These are phyloP conservation scores for Syngnathus rostellatus DNA, from an alignment of 2,797 vertebrate species.

Conservation along the genomic window DNA sequence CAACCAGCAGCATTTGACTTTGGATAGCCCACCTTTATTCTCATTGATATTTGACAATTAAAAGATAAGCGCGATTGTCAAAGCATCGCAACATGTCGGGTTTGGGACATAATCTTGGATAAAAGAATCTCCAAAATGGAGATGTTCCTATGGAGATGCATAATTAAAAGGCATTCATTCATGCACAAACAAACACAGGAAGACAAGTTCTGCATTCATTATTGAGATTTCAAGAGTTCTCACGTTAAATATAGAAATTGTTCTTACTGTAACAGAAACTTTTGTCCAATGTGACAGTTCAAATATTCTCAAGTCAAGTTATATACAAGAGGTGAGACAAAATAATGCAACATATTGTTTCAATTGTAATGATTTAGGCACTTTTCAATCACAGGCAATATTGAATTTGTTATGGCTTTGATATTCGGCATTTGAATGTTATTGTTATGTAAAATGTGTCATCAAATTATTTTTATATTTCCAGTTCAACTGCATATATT, in stretches of 20 bases:
- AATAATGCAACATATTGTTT: background rate
- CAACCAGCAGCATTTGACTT: background rate
- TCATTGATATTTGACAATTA: background rate
- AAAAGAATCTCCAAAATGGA: background rate
- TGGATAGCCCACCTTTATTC: background rate
- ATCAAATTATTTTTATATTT: background rate
- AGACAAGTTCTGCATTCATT: background rate
- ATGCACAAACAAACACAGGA: constrained; percentile 1
- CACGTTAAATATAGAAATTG: background rate
- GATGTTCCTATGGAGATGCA: background rate
- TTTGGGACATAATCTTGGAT: background rate
- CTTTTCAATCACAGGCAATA: background rate
- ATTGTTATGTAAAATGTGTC: background rate
- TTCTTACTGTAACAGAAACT: background rate
- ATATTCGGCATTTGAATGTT: background rate
- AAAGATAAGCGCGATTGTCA: background rate
- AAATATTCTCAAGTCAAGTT: background rate
- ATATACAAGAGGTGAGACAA: background rate
- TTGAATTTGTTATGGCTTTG: background rate
- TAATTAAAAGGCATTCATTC: background rate
- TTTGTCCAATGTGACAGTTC: background rate
- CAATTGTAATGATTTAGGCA: background rate
- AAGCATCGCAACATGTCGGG: background rate
- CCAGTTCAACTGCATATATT: background rate
- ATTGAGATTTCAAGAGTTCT: background rate